These are phyloP conservation scores for Delichon dasypus DNA, from an alignment of 2,797 vertebrate genomes.

Conservation along the genomic window DNA sequence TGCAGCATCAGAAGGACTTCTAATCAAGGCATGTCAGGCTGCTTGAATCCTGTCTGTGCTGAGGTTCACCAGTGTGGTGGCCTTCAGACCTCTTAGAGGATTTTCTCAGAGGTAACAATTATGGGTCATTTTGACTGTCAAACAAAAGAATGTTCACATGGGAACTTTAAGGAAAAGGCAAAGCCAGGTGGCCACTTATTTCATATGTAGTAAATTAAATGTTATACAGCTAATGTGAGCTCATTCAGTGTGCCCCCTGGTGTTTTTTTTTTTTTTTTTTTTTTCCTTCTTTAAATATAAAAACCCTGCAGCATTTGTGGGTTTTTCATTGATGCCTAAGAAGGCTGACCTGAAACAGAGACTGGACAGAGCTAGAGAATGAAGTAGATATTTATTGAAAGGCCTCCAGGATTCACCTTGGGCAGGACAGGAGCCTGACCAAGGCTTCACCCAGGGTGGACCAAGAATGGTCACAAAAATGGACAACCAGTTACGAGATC, in stretches of 20 bases:
- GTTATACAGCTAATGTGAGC: background rate
- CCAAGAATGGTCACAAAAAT: no score
- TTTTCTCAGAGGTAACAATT: background rate
- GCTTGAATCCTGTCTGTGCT: background rate
- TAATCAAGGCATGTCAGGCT: background rate
- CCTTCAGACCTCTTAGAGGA: background rate
- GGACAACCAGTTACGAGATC: no score
- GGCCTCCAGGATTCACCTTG: no score
- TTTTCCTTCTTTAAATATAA: background rate
- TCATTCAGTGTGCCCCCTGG: background rate
- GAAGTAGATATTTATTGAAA: no score
- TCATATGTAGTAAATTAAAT: background rate
- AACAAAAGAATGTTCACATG: background rate
- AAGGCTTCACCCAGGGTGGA: no score
- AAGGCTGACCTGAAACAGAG: no score
- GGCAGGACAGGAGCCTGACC: no score
- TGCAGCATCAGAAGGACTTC: background rate
- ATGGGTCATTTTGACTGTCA: background rate
- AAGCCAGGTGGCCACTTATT: background rate
- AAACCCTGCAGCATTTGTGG: rapidly evolving
- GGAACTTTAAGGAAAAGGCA: background rate
- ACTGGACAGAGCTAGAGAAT: no score
- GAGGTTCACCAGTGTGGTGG: background rate
- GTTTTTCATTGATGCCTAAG: background rate
- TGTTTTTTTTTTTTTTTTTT: background rate